These are phyloP conservation scores for Chrysaora quinquecirrha DNA, from an alignment of 30 jellyfish, hydroid and myxozoan genomes.

Conservation along the genomic window DNA sequence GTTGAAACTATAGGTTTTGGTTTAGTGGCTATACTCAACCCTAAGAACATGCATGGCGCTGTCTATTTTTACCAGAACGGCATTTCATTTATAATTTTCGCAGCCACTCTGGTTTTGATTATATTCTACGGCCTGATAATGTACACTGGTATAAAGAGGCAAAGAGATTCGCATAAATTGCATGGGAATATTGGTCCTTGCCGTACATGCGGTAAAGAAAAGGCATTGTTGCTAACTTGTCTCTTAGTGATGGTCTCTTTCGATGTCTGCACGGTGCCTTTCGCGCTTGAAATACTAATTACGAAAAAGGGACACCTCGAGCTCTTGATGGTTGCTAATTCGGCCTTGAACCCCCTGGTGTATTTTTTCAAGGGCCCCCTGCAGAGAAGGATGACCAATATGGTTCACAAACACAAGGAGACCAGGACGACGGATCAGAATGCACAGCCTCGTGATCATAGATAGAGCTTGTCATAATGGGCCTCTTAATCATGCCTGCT, in stretches of 20 bases:
- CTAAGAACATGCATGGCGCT: not conserved
- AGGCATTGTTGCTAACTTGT: constrained; percentile 53
- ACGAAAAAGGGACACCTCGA: constrained; percentile 7
- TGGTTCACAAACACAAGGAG: not conserved
- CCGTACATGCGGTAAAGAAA: constrained; percentile 24
- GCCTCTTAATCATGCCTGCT: not conserved
- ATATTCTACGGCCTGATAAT: constrained; percentile 23
- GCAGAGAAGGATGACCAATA: not conserved
- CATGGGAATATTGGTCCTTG: not conserved
- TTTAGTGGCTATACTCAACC: not conserved
- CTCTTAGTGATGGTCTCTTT: constrained; percentile 32
- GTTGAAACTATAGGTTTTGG: constrained; percentile 10
- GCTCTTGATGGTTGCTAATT: constrained; percentile 46
- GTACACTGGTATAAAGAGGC: not conserved
- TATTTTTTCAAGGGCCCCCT: constrained; percentile 53
- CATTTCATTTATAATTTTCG: constrained; percentile 9
- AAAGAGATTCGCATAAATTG: not conserved
- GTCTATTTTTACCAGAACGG: not conserved
- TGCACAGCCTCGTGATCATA: not conserved
- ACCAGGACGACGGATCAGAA: not conserved
- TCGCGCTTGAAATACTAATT: constrained; percentile 27
- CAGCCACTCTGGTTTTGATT: constrained; percentile 1
- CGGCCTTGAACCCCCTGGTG: constrained; percentile 38
- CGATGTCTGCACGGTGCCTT: constrained; percentile 53
- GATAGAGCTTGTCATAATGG: not conserved